Evolutionary conservation across 2,888 invertebrate species (phyloP).

Genomic region (Liopterus haemorrhoidalis): DNA sequence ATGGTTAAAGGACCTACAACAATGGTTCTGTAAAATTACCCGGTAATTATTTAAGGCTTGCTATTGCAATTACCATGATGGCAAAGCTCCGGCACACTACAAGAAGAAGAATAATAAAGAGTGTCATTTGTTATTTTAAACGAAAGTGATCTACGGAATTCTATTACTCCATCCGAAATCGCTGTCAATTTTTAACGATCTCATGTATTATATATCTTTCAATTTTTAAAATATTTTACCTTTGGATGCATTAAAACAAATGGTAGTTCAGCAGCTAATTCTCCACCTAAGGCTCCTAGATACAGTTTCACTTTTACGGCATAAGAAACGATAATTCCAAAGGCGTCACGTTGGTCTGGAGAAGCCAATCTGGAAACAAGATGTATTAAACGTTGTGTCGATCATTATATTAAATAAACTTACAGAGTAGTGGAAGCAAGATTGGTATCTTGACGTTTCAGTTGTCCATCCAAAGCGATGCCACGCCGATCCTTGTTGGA

Average conservation of each 20-base stretch:
- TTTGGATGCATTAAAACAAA: slow-evolving; percentile 90
- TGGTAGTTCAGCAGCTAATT: slow-evolving; percentile 84
- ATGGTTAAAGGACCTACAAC: too few relatives aligned
- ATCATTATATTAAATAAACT: slow-evolving; percentile 40
- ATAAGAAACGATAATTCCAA: slow-evolving; percentile 94
- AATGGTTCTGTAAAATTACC: too few relatives aligned
- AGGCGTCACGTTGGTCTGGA: slow-evolving; percentile 83
- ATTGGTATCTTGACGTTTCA: slow-evolving; percentile 76
- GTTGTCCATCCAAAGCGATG: slow-evolving; percentile 84
- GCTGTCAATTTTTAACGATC: too few relatives aligned
- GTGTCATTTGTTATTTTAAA: too few relatives aligned
- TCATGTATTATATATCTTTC: too few relatives aligned
- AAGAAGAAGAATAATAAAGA: too few relatives aligned
- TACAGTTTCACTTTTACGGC: slow-evolving; percentile 91
- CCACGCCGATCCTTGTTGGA: slow-evolving; percentile 80
- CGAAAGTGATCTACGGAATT: too few relatives aligned
- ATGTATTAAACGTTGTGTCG: slow-evolving; percentile 12
- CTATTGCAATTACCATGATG: too few relatives aligned
- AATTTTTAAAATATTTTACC: slow-evolving; percentile 46
- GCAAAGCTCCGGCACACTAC: too few relatives aligned
- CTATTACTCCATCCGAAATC: too few relatives aligned
- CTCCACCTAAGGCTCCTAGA: slow-evolving; percentile 87
- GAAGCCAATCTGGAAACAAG: slow-evolving; percentile 53
- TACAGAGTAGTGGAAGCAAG: slow-evolving; percentile 90
- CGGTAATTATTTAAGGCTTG: too few relatives aligned